Evolutionary conservation across 2,113 vertebrate genomes (phyloP).

Genomic region (Hiodon tergisus): DNA sequence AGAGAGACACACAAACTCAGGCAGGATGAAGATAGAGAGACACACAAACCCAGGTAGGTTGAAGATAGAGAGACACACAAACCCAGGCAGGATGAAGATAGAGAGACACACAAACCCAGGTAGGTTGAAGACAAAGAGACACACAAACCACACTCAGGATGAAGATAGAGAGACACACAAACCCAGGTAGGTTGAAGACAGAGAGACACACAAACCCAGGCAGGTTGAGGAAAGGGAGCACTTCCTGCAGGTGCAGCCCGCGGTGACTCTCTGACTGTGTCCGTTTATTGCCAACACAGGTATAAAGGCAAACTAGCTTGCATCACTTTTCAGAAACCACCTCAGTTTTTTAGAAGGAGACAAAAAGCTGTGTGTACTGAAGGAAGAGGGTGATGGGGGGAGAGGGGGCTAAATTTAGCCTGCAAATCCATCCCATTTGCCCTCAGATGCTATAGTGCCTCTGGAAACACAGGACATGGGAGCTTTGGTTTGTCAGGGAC

Average conservation of each 20-base stretch:
- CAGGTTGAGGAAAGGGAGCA: not conserved
- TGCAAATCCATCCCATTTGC: conserved; percentile 24
- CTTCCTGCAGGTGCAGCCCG: not conserved
- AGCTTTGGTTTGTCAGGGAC: no score
- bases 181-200: not conserved
- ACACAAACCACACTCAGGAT: no score
- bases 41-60: no score
- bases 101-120: no score
- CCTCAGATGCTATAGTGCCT: conserved; percentile 14
- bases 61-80: no score
- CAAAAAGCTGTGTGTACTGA: conserved; percentile 28
- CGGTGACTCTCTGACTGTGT: not conserved
- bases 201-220: not conserved
- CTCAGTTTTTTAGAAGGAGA: not conserved
- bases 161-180: not conserved
- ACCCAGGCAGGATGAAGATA: no score
- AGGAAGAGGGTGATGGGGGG: not conserved
- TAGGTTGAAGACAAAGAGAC: no score
- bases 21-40: no score
- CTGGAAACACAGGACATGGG: no score
- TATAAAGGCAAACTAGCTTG: no score
- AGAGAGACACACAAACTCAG: no score
- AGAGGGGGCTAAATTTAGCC: conserved; percentile 29
- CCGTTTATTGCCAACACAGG: not conserved
- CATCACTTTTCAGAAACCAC: no score